Base-by-base conservation (phyloP, 1,140 invertebrate genomes). In the Gerris buenoi region DNA sequence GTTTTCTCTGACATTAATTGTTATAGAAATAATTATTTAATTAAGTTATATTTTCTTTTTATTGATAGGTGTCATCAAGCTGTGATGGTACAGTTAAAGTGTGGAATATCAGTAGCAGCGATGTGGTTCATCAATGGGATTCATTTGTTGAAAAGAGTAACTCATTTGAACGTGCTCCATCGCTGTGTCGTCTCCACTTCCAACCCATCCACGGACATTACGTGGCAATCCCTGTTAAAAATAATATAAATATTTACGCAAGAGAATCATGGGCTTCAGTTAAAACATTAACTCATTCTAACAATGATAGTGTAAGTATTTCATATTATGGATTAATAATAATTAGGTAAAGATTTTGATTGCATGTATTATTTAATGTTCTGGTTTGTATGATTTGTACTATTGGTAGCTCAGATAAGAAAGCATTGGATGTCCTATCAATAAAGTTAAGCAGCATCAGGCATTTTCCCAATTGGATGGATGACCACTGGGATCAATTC, bases 11-110 rank as follows among this genome's bases (percentile, higher is more conserved):
- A n/a, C n/a, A n/a, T n/a, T n/a, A n/a, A n/a, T n/a, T n/a, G n/a
- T n/a, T n/a, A n/a, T n/a, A n/a, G n/a, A n/a, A n/a, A n/a, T n/a
- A n/a, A n/a, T n/a, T n/a, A n/a, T n/a, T n/a, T n/a, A n/a, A n/a
- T n/a, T n/a, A n/a, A n/a, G n/a, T n/a, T n/a, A n/a, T n/a, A n/a
- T 29, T 61, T 27, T 28, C 2, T 66, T 1, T 66, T 61, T 46
- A 1, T 63, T 62, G 15, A 5, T 67, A 87, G 85, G 85, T 82
- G n/a, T 88, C 90, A 2, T 91, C 91, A 25, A 84, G 88, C 63
- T 90, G 89, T 79, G 94, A 98, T 84, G 93, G 93, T 25, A 79
- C 83, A 25, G 82, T 96, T 1, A 83, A 84, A 74, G 76, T 97
- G 13, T 97, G 92, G 91, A 83, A 85, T 73, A 79, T 95, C 61